Evolutionary conservation across 2,797 vertebrate species (phyloP).

Genomic region (Huso huso): DNA sequence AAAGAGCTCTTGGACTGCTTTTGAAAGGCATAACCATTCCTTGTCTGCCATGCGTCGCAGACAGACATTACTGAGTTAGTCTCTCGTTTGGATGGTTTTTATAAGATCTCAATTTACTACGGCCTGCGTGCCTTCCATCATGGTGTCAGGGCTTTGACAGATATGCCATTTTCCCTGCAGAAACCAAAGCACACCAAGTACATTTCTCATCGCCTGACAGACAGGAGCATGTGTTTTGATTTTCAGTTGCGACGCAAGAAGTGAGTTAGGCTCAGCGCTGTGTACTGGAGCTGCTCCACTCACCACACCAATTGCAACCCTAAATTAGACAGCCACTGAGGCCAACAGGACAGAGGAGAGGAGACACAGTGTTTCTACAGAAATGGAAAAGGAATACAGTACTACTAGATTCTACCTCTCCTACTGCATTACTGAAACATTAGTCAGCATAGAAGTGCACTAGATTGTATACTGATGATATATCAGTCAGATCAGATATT

Average conservation of each 20-base stretch:
- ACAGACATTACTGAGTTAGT: not conserved
- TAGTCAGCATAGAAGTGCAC: too few species aligned
- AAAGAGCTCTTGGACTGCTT: not conserved
- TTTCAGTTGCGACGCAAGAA: not conserved
- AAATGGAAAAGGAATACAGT: too few species aligned
- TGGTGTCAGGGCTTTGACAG: not conserved
- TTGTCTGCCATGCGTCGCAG: not conserved
- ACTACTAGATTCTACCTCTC: too few species aligned
- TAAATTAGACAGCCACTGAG: too few species aligned
- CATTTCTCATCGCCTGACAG: not conserved
- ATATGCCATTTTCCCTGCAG: not conserved
- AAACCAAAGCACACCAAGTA: not conserved
- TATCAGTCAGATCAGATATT: too few species aligned
- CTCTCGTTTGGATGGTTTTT: not conserved
- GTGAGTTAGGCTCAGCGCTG: not conserved
- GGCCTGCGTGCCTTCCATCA: not conserved
- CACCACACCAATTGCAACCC: too few species aligned
- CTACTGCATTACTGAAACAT: too few species aligned
- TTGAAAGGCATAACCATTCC: not conserved
- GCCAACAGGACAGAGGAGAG: too few species aligned
- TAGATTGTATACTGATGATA: too few species aligned
- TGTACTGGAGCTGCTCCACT: not conserved
- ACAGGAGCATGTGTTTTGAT: not conserved
- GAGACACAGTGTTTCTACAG: too few species aligned
- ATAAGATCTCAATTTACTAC: conserved; percentile 1